Base-by-base conservation (phyloP, 2,797 vertebrate species). In the Erethizon dorsatum region DNA sequence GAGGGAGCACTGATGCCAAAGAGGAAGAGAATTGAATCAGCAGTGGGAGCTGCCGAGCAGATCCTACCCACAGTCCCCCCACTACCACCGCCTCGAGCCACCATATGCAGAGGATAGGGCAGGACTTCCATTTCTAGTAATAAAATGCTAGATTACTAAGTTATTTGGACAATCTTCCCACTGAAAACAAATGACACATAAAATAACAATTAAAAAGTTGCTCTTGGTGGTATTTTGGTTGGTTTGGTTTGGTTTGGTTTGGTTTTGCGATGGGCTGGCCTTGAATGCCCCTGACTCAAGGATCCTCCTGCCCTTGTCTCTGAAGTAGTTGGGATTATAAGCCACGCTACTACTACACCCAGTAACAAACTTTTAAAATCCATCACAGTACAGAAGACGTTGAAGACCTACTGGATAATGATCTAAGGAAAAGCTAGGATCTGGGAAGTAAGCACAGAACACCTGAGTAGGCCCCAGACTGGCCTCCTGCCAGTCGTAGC, bases 371-470 rank as follows among this genome's bases (percentile, higher is more conserved):
- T 79, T 61, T 67, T 79, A 26, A 95, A 93, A 69, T 45, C 3
- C 15, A 61, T 67, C 50, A 84, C 47, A 57, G 54, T 75, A 69
- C 22, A 67, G 24, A 82, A 61, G n/a, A 90, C 31, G 82, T 33
- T 79, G 87, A 87, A 84, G 54, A 87, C 82, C 24, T 84, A 67
- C 1, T 33, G 69, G 17, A 15, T 31, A n/a, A 77, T 63, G 65
- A 33, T 37, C 10, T 77, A 69, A 82, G 31, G 18, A 75, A 89
- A 65, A 80, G 18, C 41, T 88, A 77, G 67, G 77, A 71, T 71
- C 13, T 20, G 28, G 78, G 59, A 96, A 87, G 17, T 56, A 95
- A 94, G 82, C 6, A 84, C 33, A 80, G 33, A 88, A 47, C 5
- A 79, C 20, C 41, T 65, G 69, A 91, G 26, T 20, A 61, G 26